Evolutionary conservation across 2,888 invertebrate genomes (phyloP).

Genomic region (Chrysina gloriosa): DNA sequence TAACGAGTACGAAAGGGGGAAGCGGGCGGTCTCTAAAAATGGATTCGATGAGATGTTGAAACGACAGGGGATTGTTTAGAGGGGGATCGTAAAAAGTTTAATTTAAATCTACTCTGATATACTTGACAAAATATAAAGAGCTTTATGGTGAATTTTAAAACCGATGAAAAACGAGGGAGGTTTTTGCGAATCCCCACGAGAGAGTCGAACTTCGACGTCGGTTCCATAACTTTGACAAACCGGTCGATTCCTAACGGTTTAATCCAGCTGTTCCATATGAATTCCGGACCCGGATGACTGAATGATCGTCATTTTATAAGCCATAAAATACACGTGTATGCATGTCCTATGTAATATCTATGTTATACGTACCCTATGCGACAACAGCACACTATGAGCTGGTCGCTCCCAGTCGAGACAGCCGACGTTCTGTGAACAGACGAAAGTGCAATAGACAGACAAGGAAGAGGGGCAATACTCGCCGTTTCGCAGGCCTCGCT

Average conservation of each 20-base stretch:
- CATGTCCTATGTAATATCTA: neutral
- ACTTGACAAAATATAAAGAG: neutral
- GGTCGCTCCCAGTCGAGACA: conserved; percentile 88
- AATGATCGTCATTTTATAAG: neutral
- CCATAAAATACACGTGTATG: neutral
- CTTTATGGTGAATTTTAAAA: no score
- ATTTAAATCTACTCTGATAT: neutral
- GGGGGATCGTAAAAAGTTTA: conserved; percentile 10
- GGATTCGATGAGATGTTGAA: neutral
- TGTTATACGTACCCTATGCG: conserved; percentile 56
- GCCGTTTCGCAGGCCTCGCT: neutral
- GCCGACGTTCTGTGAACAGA: conserved; percentile 90
- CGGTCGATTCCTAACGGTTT: no score
- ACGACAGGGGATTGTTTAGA: neutral
- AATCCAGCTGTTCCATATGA: conserved; percentile 3
- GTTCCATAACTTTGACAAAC: no score
- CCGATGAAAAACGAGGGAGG: no score
- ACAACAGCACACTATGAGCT: conserved; percentile 77
- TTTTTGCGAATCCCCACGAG: no score
- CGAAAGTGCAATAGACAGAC: conserved; percentile 48
- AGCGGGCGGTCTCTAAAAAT: neutral
- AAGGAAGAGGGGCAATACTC: conserved; percentile 20
- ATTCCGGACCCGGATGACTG: neutral
- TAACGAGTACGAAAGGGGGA: neutral
- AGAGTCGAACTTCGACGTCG: no score